Evolutionary conservation across 2,888 invertebrate species (phyloP).

Genomic region (Drosophila nigritarsus): DNA sequence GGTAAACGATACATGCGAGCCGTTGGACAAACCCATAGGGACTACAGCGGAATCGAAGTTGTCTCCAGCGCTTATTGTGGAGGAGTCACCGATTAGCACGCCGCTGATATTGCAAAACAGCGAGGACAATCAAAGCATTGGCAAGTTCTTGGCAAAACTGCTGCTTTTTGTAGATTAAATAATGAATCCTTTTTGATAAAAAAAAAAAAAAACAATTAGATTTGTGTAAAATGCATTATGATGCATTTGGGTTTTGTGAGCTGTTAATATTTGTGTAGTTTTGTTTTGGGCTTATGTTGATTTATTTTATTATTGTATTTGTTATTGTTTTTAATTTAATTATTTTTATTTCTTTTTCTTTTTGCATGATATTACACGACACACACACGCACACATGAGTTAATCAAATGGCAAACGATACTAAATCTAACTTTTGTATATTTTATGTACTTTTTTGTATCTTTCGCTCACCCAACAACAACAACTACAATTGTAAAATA

Average conservation of each 20-base stretch:
- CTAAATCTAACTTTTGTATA: constrained; percentile 68
- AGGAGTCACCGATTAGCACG: constrained; percentile 58
- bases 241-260: constrained; percentile 48
- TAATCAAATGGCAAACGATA: constrained; percentile 47
- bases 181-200: constrained; percentile 25
- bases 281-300: constrained; percentile 28
- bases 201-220: constrained; percentile 17
- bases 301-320: constrained; percentile 34
- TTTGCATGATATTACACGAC: constrained; percentile 68
- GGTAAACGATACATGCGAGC: constrained; percentile 76
- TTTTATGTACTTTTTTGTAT: constrained; percentile 59
- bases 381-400: constrained; percentile 33
- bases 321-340: constrained; percentile 44
- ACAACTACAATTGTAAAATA: constrained; percentile 57
- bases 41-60: constrained; percentile 46
- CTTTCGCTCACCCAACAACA: constrained; percentile 55
- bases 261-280: constrained; percentile 23
- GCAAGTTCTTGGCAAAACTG: constrained; percentile 66
- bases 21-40: constrained; percentile 59
- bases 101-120: constrained; percentile 43
- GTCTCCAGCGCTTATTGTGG: constrained; percentile 77
- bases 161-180: constrained; percentile 33
- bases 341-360: constrained; percentile 63
- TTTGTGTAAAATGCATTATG: constrained; percentile 23
- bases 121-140: constrained; percentile 80